Evolutionary conservation across 92 coral and sea anemone genomes (phyloP).

Genomic region (Plumapathes pennacea): DNA sequence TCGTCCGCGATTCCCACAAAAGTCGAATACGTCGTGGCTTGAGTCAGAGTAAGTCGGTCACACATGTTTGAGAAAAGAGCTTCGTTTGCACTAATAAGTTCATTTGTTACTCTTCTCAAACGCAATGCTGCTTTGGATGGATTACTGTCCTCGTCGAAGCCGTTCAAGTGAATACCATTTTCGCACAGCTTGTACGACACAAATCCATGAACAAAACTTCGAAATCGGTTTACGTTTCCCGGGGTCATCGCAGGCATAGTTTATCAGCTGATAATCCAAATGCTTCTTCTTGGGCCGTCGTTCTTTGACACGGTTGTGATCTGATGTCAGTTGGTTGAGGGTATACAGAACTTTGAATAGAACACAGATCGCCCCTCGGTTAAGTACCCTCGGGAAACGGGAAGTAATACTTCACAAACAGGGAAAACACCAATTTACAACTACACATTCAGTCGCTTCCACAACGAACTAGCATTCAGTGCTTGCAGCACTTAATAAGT

Average conservation of each 20-base stretch:
- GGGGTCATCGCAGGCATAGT: slow-evolving; percentile 36
- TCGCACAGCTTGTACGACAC: slow-evolving; percentile 78
- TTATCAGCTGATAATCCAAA: no score
- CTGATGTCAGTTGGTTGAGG: no score
- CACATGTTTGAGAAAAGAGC: slow-evolving; percentile 91
- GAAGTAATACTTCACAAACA: no score
- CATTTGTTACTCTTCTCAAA: slow-evolving; percentile 87
- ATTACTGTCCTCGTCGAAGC: slow-evolving; percentile 51
- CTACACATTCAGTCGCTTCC: no score
- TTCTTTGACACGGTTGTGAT: no score
- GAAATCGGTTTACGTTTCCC: slow-evolving; percentile 34
- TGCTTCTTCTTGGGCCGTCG: no score
- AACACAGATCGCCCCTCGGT: no score
- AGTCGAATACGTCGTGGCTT: slow-evolving; percentile 74
- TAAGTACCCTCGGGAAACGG: no score
- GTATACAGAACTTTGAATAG: no score
- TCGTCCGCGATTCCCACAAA: slow-evolving; percentile 97
- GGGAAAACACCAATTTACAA: no score
- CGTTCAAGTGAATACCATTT: slow-evolving; percentile 54
- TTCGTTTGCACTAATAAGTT: slow-evolving; percentile 70
- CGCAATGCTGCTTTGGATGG: slow-evolving; percentile 61
- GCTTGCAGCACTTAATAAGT: no score
- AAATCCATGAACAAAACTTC: slow-evolving; percentile 70
- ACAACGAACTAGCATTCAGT: no score
- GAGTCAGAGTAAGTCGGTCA: slow-evolving; percentile 91